Percentiles rank a stretch among this genome's conserved stretches.
Conservation (phyloP, 2,113 vertebrate genomes). For the Nyctibius bracteatus region DNA sequence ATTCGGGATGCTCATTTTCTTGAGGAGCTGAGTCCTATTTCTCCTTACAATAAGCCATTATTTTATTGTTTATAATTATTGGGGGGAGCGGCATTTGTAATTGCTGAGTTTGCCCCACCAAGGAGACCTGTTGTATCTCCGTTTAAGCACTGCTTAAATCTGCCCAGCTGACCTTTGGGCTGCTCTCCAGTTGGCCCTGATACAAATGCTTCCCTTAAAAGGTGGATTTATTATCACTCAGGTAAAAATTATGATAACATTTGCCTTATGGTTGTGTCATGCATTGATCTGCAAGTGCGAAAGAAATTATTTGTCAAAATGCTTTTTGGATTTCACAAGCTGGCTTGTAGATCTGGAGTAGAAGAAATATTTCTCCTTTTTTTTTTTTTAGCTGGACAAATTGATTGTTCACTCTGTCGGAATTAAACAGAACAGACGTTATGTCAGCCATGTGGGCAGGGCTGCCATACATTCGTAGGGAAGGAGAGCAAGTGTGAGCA, state of each 20-base stretch:
- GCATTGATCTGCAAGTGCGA: neutral
- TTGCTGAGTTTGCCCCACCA: neutral
- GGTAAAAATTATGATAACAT: neutral
- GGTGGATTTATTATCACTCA: conserved; percentile 37
- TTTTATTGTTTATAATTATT: neutral
- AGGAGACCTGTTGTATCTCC: neutral
- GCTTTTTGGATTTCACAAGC: neutral
- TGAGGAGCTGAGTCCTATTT: neutral
- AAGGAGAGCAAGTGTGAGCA: neutral
- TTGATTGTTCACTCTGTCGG: neutral
- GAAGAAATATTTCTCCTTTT: neutral
- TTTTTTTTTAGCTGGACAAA: neutral
- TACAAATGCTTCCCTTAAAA: neutral
- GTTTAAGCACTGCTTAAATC: neutral
- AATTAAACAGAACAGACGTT: neutral
- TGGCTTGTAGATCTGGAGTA: neutral
- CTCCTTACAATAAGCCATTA: neutral
- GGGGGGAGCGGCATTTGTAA: neutral
- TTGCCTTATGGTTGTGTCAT: neutral
- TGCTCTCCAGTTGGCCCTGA: conserved; percentile 2
- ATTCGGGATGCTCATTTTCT: neutral
- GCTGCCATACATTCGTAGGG: neutral
- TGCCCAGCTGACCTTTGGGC: neutral
- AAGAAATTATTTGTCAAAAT: conserved; percentile 10
- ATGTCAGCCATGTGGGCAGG: neutral